These are phyloP conservation scores for Cepaea hortensis DNA, from an alignment of 2,888 invertebrate species.

Conservation along the genomic window DNA sequence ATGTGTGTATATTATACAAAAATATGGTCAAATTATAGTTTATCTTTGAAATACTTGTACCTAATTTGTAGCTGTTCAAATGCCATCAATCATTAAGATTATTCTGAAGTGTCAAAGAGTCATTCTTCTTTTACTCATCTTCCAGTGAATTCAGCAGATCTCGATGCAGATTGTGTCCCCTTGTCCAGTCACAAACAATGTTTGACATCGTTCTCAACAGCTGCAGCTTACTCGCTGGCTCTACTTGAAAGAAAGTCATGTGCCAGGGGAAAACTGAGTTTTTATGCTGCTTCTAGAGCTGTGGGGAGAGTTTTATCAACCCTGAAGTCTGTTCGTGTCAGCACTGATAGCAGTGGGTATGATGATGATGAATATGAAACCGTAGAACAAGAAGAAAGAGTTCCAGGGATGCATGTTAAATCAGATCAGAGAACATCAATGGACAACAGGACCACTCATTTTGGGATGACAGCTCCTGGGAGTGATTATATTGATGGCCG, in stretches of 20 bases:
- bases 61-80: background rate
- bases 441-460: constrained; percentile 18
- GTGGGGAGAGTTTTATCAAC: constrained; percentile 30
- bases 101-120: background rate
- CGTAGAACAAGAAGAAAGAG: background rate
- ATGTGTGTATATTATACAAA: too few species aligned
- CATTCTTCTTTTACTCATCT: background rate
- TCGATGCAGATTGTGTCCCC: constrained; percentile 35
- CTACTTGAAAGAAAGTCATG: constrained; percentile 22
- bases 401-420: background rate
- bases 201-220: constrained; percentile 45
- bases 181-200: constrained; percentile 37
- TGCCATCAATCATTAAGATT: background rate
- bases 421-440: background rate
- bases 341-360: background rate
- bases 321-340: constrained; percentile 16
- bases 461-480: constrained; percentile 28
- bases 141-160: constrained; percentile 9
- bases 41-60: background rate
- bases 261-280: constrained; percentile 20
- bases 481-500: background rate
- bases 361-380: background rate
- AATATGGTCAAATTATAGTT: too few species aligned
- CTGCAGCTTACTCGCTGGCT: constrained; percentile 39
- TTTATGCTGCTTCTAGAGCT: constrained; percentile 30